These are phyloP conservation scores for Hassar affinis DNA, from an alignment of 2,113 vertebrate species.

Conservation along the genomic window DNA sequence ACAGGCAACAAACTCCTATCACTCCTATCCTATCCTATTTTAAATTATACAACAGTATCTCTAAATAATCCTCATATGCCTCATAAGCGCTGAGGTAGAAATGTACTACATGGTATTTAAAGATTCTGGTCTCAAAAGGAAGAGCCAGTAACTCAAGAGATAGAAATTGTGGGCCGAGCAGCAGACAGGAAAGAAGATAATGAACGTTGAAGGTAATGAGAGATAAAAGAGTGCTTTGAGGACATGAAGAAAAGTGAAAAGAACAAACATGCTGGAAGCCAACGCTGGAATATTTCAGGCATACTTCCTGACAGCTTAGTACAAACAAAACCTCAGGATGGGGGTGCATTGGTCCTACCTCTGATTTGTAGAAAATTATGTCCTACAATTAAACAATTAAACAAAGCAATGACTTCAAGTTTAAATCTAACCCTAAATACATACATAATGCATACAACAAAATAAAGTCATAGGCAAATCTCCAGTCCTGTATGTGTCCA, in stretches of 20 bases:
- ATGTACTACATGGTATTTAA: background rate
- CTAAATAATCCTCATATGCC: background rate
- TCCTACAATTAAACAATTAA: background rate
- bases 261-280: conserved; percentile 14
- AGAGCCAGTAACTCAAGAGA: background rate
- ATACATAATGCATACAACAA: background rate
- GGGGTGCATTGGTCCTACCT: background rate
- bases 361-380: background rate
- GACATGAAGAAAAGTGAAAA: conserved; percentile 25
- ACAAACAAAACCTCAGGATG: background rate
- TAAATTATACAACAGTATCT: background rate
- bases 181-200: conserved; percentile 7
- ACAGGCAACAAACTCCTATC: background rate
- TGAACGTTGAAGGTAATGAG: background rate
- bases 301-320: background rate
- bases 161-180: background rate
- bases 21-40: background rate
- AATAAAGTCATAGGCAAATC: background rate
- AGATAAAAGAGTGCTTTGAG: conserved; percentile 17
- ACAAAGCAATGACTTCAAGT: background rate
- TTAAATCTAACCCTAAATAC: background rate
- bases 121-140: background rate
- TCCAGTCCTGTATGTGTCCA: background rate
- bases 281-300: background rate
- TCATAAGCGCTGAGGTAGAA: too few relatives aligned